phyloP scores from a whole-genome alignment of 2,113 vertebrate species.

The Macaca nemestrina region DNA sequence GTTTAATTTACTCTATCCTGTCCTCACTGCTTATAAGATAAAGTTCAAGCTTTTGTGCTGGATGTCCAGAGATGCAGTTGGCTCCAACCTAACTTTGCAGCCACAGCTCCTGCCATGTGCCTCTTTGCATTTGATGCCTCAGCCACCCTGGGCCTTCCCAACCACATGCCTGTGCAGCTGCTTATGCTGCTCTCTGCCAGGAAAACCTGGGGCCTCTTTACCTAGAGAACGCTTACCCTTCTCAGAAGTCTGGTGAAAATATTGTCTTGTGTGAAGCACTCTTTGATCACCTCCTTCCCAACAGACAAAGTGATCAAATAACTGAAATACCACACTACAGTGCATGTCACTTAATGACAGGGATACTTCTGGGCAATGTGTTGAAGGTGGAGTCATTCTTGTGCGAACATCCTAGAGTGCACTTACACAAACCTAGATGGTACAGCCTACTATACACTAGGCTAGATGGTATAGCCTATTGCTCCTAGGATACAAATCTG shows the following conservation, averaged over 20 bases:
- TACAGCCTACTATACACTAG: neutral
- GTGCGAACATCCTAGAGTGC: neutral
- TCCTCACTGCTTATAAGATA: neutral
- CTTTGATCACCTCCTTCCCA: neutral
- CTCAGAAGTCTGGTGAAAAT: neutral
- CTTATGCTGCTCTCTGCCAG: neutral
- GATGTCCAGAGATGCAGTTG: neutral
- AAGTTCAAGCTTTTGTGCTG: neutral
- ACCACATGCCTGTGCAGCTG: neutral
- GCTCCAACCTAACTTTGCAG: neutral
- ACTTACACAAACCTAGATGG: neutral
- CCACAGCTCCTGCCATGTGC: rapidly evolving
- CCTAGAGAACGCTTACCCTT: neutral
- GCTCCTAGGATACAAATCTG: neutral
- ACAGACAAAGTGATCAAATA: neutral
- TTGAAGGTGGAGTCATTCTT: neutral
- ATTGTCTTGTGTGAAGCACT: neutral
- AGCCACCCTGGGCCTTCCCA: neutral
- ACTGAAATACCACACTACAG: neutral
- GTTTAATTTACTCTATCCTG: neutral
- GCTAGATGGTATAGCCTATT: too few relatives aligned
- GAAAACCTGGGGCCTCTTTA: neutral
- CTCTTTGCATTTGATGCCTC: neutral
- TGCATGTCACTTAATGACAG: neutral
- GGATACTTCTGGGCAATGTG: neutral